Conservation (phyloP, 1,140 invertebrate genomes). For the Dreissena rostriformis region DNA sequence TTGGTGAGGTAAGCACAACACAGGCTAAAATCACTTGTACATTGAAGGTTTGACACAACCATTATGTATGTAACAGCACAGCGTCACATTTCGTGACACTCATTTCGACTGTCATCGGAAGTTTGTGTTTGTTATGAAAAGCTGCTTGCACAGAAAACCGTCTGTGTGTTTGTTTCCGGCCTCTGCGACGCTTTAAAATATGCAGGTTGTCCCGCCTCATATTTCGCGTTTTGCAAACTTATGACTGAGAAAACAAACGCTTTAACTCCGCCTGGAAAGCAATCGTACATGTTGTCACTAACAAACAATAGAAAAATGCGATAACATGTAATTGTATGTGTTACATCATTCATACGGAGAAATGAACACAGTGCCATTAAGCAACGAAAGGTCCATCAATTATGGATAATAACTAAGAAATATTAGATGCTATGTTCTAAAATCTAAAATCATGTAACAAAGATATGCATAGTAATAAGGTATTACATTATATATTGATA, state of each 20-base stretch:
- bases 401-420: too few species aligned
- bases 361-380: too few species aligned
- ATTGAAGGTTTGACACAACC: too few species aligned
- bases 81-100: slow-evolving; percentile 61
- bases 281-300: slow-evolving; percentile 66
- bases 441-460: too few species aligned
- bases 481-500: too few species aligned
- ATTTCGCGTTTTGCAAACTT: slow-evolving; percentile 92
- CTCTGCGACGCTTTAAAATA: slow-evolving; percentile 94
- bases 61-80: too few species aligned
- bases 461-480: too few species aligned
- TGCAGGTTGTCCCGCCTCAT: slow-evolving; percentile 97
- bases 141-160: slow-evolving; percentile 89
- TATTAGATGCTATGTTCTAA: too few species aligned
- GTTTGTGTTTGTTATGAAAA: slow-evolving; percentile 81
- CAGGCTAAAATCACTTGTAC: too few species aligned
- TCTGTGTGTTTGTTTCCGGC: slow-evolving; percentile 95
- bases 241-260: slow-evolving; percentile 94
- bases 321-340: not conserved
- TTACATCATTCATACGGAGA: not conserved
- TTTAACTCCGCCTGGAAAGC: slow-evolving; percentile 89
- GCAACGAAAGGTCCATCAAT: too few species aligned
- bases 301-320: not conserved
- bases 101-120: slow-evolving; percentile 73
- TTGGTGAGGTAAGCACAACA: too few species aligned